Percentiles rank a stretch among this genome's conserved stretches.
These are phyloP conservation scores for Cactoblastis cactorum DNA, from an alignment of 2,888 invertebrate species.

Conservation along the genomic window DNA sequence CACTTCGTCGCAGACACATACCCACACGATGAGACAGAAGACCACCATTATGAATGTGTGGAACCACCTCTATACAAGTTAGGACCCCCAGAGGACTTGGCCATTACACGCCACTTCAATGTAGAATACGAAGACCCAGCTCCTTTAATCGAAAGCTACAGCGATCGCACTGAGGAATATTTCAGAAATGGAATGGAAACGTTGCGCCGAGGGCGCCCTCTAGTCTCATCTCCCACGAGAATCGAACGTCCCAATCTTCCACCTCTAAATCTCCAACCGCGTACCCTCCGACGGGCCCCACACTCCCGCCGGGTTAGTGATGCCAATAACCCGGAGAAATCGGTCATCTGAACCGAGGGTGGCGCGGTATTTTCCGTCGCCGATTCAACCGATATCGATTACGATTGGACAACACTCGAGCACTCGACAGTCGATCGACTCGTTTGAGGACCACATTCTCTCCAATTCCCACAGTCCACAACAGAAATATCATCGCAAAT, in stretches of 20 bases:
- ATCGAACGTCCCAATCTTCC: slow-evolving; percentile 91
- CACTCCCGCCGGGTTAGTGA: slow-evolving; percentile 74
- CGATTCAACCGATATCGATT: slow-evolving; percentile 67
- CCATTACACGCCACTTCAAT: slow-evolving; percentile 87
- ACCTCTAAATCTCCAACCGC: slow-evolving; percentile 83
- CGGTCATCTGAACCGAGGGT: slow-evolving; percentile 75
- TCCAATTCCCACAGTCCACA: not conserved
- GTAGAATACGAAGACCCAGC: slow-evolving; percentile 91
- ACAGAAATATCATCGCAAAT: too few species aligned
- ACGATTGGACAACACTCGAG: slow-evolving; percentile 61
- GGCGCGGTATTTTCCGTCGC: slow-evolving; percentile 78
- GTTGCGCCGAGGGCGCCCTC: slow-evolving; percentile 79
- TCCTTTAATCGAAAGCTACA: slow-evolving; percentile 86
- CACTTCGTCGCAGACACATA: slow-evolving; percentile 83
- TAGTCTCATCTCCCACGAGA: slow-evolving; percentile 88
- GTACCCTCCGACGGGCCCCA: slow-evolving; percentile 72
- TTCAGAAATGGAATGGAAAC: slow-evolving; percentile 69
- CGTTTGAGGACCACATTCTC: slow-evolving; percentile 44
- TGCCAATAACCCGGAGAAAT: slow-evolving; percentile 65
- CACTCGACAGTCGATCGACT: slow-evolving; percentile 64
- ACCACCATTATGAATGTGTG: slow-evolving; percentile 86
- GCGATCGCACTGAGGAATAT: slow-evolving; percentile 71
- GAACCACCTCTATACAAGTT: slow-evolving; percentile 78
- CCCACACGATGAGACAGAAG: slow-evolving; percentile 81
- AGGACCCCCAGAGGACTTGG: slow-evolving; percentile 67